Percentiles rank a stretch among this genome's conserved stretches.
These are phyloP conservation scores for Crambe crambe DNA, from an alignment of 37 sponge, comb jelly and placozoan species.

Conservation along the genomic window DNA sequence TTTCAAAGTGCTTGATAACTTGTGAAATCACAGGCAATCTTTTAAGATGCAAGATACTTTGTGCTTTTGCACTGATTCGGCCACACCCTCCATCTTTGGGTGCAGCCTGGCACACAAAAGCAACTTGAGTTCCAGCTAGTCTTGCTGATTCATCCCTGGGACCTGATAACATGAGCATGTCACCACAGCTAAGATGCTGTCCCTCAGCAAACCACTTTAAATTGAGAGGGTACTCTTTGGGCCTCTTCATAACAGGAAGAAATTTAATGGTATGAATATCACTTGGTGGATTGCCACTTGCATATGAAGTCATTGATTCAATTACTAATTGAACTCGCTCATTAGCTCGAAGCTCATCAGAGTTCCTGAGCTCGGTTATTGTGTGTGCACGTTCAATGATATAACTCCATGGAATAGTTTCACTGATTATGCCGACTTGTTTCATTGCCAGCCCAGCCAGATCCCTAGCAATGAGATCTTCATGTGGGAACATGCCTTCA, in stretches of 20 bases:
- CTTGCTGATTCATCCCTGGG: neutral
- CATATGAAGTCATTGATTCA: neutral
- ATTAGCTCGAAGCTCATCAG: slow-evolving; percentile 8
- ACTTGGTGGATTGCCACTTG: neutral
- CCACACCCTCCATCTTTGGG: slow-evolving; percentile 28
- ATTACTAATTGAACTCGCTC: slow-evolving; percentile 13
- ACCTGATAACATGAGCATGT: slow-evolving; percentile 9
- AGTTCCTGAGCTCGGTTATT: neutral
- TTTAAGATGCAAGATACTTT: slow-evolving; percentile 3
- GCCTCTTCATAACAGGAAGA: slow-evolving; percentile 58
- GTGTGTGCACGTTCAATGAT: slow-evolving; percentile 31
- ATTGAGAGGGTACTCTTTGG: slow-evolving; percentile 35
- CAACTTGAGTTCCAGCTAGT: slow-evolving; percentile 31
- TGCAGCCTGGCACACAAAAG: neutral
- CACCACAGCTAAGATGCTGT: slow-evolving; percentile 7
- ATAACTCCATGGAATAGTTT: slow-evolving; percentile 15
- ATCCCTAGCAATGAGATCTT: slow-evolving; percentile 3
- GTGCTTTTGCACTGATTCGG: neutral
- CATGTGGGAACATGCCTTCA: slow-evolving; percentile 24
- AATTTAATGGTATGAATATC: slow-evolving; percentile 33
- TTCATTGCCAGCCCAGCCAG: slow-evolving; percentile 2
- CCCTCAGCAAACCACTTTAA: slow-evolving; percentile 62
- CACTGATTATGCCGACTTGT: slow-evolving; percentile 29
- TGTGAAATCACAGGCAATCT: slow-evolving; percentile 5
- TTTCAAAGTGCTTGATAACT: slow-evolving; percentile 23